Base-by-base conservation (phyloP, 2,888 invertebrate species). In the Caradrina clavipalpis region DNA sequence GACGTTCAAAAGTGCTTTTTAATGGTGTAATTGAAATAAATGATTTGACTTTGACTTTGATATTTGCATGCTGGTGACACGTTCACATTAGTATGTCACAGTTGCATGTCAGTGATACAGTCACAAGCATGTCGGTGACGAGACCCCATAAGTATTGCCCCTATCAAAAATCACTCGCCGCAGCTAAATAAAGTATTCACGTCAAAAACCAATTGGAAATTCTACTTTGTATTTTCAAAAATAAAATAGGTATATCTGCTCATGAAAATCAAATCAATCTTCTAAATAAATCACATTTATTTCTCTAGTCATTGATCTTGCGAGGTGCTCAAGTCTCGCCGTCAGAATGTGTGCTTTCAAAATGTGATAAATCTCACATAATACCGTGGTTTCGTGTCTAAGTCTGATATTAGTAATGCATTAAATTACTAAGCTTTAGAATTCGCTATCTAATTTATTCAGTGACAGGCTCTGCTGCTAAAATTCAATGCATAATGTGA, bases 381-480 rank as follows among this genome's bases (percentile, higher is more conserved):
- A 74, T 60, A 54, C n/a, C 49, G 72, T 19, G 59, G 65, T 76
- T 62, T 45, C 21, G 51, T 15, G 49, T 61, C 62, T 76, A 49
- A 77, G 50, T 26, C 39, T 22, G 54, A 72, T 77, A 66, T 72
- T 72, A 77, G 66, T 35, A 47, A 77, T 77, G 77, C 72, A 66
- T 77, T 77, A 76, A 77, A 77, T 65, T 65, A 49, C 59, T 60
- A 50, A 63, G 66, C 66, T 60, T 50, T 63, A 71, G 55, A 66
- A 66, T 65, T 66, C 54, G 54, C 35, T 59, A 60, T 77, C 72
- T 66, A 72, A 77, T 67, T 59, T 77, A 76, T 76, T 72, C 72
- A 67, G 58, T 51, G 72, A 39, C 62, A 66, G 58, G 62, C 55
- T 22, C 35, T 49, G 51, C 49, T 70, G 47, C 66, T 77, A 39